Evolutionary conservation across 2,113 vertebrate genomes (phyloP), one percentile per base, ranked within the genome.

Genomic region (Oncorhynchus mykiss): DNA sequence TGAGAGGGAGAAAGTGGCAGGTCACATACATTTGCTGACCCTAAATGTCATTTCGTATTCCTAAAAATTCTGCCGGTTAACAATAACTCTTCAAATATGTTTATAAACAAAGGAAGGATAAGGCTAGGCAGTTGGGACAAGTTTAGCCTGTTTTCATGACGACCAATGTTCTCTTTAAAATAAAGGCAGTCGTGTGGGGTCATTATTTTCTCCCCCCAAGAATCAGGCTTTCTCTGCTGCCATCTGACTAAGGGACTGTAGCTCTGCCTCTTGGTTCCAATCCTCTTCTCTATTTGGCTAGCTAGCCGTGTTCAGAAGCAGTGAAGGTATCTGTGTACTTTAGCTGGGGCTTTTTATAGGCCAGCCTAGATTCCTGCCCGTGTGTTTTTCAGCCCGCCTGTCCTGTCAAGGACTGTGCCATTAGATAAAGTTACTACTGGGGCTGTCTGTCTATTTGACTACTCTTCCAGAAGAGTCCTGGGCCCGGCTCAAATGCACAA

Each of bases 271-370:
- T 27, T 13, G 24, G 25, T 25, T 66, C 9, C n/a, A 62, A n/a
- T 11, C 59, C 59, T 62, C 59, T 4, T 24, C 59, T n/a, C 59
- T 22, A 9, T 62, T 16, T 77, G 71, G 72, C 45, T 69, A 62
- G 64, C 51, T 24, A 66, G 78, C 75, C 81, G 70, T 78, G 76
- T 66, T 51, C 73, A 65, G 82, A 2, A 29, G 5, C 72, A 20
- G 13, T 78, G 84, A 45, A 8, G 27, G 29, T 86, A 80, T 25
- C 65, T 16, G 22, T 29, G 65, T 62, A 79, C 82, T 78, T 80
- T 81, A 76, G 74, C 79, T 62, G 57, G 18, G 14, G 87, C 89
- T 93, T 92, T 92, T 94, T 90, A 86, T 91, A 92, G 89, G 83
- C 24, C 77, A 84, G 83, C 86, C 87, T 78, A 85, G 88, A 89